Evolutionary conservation across 1,140 invertebrate genomes (phyloP).

Genomic region (Penaeus vannamei): DNA sequence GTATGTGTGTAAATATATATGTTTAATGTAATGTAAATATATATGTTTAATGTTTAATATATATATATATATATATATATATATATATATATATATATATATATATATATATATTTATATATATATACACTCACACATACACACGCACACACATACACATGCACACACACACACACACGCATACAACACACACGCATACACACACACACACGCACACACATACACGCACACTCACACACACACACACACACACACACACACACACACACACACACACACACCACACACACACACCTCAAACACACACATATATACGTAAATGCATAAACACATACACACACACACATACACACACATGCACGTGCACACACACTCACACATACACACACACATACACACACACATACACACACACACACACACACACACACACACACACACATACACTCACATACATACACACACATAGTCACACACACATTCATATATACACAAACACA

Average conservation of each 20-base stretch:
- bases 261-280: too few relatives aligned
- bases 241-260: too few relatives aligned
- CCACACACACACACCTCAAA: too few relatives aligned
- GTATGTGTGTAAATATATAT: too few relatives aligned
- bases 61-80: conserved; percentile 12
- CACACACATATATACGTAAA: conserved; percentile 22
- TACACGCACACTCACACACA: neutral
- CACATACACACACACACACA: too few relatives aligned
- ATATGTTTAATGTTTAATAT: too few relatives aligned
- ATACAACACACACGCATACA: neutral
- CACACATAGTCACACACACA: too few relatives aligned
- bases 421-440: too few relatives aligned
- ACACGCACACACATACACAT: neutral
- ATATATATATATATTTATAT: neutral
- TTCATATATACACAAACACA: too few relatives aligned
- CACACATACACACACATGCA: neutral
- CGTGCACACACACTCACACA: neutral
- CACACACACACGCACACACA: neutral
- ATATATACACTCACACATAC: conserved; percentile 16
- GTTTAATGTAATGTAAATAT: too few relatives aligned
- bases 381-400: neutral
- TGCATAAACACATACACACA: neutral
- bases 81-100: conserved; percentile 23
- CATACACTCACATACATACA: too few relatives aligned
- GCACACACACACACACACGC: neutral